Conservation (phyloP, 2,113 vertebrate species). For the Platysternon megacephalum region DNA sequence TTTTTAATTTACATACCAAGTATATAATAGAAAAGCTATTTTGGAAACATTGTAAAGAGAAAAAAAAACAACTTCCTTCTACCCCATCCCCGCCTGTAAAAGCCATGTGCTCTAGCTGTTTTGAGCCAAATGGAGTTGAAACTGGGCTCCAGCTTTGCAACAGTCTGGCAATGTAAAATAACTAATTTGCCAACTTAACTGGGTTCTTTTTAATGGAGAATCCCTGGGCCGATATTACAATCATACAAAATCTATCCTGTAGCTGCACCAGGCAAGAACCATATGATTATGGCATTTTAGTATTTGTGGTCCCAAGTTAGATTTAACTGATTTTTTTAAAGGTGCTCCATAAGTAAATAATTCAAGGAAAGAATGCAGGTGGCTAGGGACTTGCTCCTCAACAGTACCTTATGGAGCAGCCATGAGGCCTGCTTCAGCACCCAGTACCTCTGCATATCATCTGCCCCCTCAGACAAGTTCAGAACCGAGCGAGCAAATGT, state of each 20-base stretch:
- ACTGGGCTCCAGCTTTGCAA: not conserved
- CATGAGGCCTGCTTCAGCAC: too few species aligned
- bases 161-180: not conserved
- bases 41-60: not conserved
- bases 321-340: not conserved
- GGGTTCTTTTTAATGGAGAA: not conserved
- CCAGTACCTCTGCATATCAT: too few species aligned
- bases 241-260: rapidly evolving
- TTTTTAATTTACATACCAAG: too few species aligned
- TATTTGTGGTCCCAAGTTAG: not conserved
- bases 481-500: too few species aligned
- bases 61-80: too few species aligned
- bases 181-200: not conserved
- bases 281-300: not conserved
- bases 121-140: not conserved
- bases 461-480: too few species aligned
- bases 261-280: not conserved
- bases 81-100: too few species aligned
- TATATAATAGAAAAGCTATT: not conserved
- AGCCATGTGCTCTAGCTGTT: not conserved
- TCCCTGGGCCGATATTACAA: not conserved
- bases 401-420: too few species aligned
- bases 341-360: too few species aligned
- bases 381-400: too few species aligned
- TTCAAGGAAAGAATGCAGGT: too few species aligned